Evolutionary conservation across 2,797 vertebrate species (phyloP), one percentile per base, ranked within the genome.

Genomic region (Sternarchorhynchus goeldii): DNA sequence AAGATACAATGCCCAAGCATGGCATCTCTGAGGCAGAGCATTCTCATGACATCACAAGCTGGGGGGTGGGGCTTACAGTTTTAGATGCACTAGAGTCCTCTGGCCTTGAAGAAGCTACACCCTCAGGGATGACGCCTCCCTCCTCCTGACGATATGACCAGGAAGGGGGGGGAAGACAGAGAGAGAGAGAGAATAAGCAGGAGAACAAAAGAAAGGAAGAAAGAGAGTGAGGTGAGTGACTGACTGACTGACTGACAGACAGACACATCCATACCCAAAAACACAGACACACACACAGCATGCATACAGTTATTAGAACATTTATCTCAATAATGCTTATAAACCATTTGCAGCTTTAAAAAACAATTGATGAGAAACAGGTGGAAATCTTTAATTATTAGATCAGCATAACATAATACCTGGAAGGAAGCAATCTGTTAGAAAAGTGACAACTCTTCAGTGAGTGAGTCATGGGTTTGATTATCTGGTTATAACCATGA

Each of bases 141-240:
- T 96, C 94, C 86, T 93, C 91, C 95, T 97, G 90, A 70, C 92
- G 89, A 73, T 57, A 5, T 21, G 67, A 17, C 18, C 67, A 0
- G 7, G 53, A 34, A 90, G 90, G 75, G 50, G 7, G 6, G 39
- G 5, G 39, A 41, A 41, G 39, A 8, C 25, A 25, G 45, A 50
- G 45, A 14, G 45, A 25, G 25, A 25, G 25, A 25, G 25, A 25
- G 25, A 25, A 25, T 25, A 1, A 25, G 25, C 25, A 25, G 25
- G 39, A 7, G 36, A 39, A 10, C 6, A 10, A 10, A 10, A 41
- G 39, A 32, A 0, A 10, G 67, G 29, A 45, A 45, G 60, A 70
- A 70, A 79, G 34, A 80, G 73, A 74, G 16, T 8, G 75, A 57
- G 12, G 25, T 25, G 25, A 25, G 25, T 25, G 25, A 25, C 25